phyloP scores from a whole-genome alignment of 2,888 invertebrate genomes.

The Blastobasis adustella region DNA sequence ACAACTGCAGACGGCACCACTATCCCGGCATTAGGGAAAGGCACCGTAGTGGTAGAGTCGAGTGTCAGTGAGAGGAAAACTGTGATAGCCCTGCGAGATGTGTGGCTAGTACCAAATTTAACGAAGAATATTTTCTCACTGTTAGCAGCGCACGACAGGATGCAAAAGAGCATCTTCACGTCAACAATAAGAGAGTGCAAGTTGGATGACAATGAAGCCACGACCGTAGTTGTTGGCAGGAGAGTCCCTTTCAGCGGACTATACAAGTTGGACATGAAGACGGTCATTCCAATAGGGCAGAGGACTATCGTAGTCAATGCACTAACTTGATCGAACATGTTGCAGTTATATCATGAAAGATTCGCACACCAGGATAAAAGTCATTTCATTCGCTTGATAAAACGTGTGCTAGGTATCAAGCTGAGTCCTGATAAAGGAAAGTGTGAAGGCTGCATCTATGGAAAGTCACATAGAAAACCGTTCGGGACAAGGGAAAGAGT shows the following conservation, averaged over 20 bases:
- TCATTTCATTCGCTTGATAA: not conserved
- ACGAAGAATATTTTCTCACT: not conserved
- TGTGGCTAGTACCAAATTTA: not conserved
- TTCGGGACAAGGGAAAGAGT: not conserved
- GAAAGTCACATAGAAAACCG: not conserved
- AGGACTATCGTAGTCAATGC: not conserved
- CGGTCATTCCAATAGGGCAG: not conserved
- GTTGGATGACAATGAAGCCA: not conserved
- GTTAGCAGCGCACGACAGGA: not conserved
- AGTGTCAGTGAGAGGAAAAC: not conserved
- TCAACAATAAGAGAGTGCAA: not conserved
- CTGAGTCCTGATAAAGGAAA: not conserved
- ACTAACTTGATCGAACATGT: not conserved
- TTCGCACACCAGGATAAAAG: not conserved
- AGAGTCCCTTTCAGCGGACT: not conserved
- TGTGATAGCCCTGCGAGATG: not conserved
- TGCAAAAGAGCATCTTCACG: not conserved
- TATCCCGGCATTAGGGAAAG: not conserved
- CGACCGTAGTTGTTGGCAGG: not conserved
- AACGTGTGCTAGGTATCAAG: not conserved
- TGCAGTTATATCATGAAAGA: not conserved
- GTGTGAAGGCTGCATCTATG: conserved; percentile 1
- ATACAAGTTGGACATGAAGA: not conserved
- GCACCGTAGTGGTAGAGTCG: not conserved
- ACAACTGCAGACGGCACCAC: not conserved